Evolutionary conservation across 2,797 vertebrate genomes (phyloP).

Genomic region (Myripristis jacobus): DNA sequence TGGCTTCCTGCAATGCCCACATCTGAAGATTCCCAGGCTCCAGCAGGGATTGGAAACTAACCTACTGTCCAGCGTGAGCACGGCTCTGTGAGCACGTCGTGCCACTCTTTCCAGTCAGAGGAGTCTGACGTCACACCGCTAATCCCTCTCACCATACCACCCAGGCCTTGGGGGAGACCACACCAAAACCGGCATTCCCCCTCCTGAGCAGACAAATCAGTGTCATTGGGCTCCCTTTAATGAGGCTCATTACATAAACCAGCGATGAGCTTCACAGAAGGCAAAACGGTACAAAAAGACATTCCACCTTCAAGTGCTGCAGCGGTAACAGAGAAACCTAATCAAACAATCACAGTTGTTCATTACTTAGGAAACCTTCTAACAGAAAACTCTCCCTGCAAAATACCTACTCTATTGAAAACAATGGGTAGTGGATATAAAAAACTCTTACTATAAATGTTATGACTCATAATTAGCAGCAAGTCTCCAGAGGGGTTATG

Average conservation of each 20-base stretch:
- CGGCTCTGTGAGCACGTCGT: slow-evolving; percentile 55
- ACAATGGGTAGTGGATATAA: slow-evolving; percentile 29
- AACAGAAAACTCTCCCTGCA: slow-evolving; percentile 24
- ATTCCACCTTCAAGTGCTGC: slow-evolving; percentile 26
- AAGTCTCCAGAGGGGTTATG: slow-evolving; percentile 2
- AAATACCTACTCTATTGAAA: slow-evolving; percentile 45
- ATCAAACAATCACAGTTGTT: slow-evolving; percentile 46
- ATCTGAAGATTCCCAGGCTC: slow-evolving; percentile 70
- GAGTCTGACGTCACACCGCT: slow-evolving; percentile 70
- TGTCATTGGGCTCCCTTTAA: slow-evolving; percentile 68
- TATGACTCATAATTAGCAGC: neutral
- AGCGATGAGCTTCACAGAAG: slow-evolving; percentile 64
- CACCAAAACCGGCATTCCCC: slow-evolving; percentile 66
- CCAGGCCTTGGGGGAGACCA: slow-evolving; percentile 71
- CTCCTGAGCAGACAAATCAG: slow-evolving; percentile 41
- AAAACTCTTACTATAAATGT: neutral
- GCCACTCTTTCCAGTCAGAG: slow-evolving; percentile 76
- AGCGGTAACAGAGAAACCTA: slow-evolving; percentile 46
- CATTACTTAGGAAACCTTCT: slow-evolving; percentile 36
- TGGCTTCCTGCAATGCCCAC: slow-evolving; percentile 72
- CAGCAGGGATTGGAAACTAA: slow-evolving; percentile 72
- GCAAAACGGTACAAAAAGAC: slow-evolving; percentile 13
- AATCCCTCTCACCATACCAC: slow-evolving; percentile 73
- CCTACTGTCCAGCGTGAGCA: slow-evolving; percentile 64
- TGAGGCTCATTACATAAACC: slow-evolving; percentile 68